phyloP scores from a whole-genome alignment of 2,797 vertebrate species.

The Babyrousa celebensis region DNA sequence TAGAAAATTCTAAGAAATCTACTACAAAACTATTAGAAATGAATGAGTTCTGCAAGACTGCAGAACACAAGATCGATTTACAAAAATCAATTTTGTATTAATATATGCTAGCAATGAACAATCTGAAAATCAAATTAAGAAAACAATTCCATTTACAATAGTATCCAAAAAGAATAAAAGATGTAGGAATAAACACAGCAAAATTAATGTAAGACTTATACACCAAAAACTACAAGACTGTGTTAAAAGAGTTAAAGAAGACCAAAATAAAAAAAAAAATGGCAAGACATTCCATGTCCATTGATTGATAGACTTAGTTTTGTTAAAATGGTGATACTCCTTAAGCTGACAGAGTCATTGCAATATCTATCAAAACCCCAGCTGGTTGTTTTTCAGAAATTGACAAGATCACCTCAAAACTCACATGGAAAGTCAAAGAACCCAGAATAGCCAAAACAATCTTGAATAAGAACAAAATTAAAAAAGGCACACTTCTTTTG shows the following conservation, averaged over 20 bases:
- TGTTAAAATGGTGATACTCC: background rate
- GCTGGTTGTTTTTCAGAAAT: background rate
- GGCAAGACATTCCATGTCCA: background rate
- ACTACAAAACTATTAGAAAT: background rate
- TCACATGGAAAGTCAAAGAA: background rate
- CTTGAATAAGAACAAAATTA: background rate
- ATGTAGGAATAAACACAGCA: background rate
- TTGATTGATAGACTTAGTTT: background rate
- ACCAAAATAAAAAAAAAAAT: background rate
- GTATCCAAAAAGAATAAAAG: background rate
- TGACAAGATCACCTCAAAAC: background rate
- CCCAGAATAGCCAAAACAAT: background rate
- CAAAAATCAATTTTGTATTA: background rate
- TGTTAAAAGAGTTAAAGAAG: background rate
- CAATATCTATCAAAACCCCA: background rate
- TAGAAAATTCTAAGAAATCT: background rate
- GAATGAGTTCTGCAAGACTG: background rate
- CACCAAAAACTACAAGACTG: background rate
- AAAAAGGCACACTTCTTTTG: background rate
- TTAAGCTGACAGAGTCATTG: background rate
- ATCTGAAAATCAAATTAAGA: constrained; percentile 2
- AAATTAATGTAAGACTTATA: background rate
- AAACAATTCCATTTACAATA: background rate
- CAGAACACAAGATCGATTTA: background rate
- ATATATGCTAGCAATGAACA: background rate